Evolutionary conservation across 1,140 invertebrate species (phyloP), one percentile per base, ranked within the genome.

Genomic region (Drosophila bifasciata): DNA sequence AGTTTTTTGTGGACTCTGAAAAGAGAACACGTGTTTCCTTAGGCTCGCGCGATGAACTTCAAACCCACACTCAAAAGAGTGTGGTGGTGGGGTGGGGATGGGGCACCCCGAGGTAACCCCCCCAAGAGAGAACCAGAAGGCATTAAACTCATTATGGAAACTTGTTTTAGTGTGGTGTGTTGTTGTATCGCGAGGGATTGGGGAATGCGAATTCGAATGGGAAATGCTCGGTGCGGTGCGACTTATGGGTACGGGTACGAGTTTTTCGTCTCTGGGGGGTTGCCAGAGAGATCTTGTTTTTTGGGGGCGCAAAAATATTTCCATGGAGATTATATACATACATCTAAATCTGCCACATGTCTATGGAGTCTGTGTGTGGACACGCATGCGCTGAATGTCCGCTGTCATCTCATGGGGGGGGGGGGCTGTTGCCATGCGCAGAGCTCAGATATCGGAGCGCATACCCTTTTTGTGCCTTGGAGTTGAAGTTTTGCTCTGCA

Each of bases 121-220:
- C 17, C 16, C 19, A 28, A n/a, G n/a, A n/a, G n/a, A n/a, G 40
- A 46, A 50, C 41, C 32, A 58, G 41, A 48, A 53, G 51, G 60
- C 73, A 76, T 74, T 74, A 74, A 78, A 76, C 72, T 50, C 71
- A 80, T 80, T 81, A 49, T 7, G 48, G 19, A 81, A 80, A 80
- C 77, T 61, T 44, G 77, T 81, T 80, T 76, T 52, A 58, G 68
- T n/a, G 60, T n/a, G 60, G 23, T 9, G 32, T 43, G 23, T 19
- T 6, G 23, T 21, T 8, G 48, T 52, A n/a, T n/a, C 8, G 40
- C 17, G 21, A 6, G 6, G 11, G 46, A 28, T 6, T 15, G 11
- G 3, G 6, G 23, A 50, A 11, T 16, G 19, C 3, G 11, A 21
- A 21, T 21, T 2, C 19, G 19, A 16, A 15, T 9, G 46, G 62